Evolutionary conservation across 1,140 invertebrate genomes (phyloP).

Genomic region (Carcinoscorpius rotundicauda): DNA sequence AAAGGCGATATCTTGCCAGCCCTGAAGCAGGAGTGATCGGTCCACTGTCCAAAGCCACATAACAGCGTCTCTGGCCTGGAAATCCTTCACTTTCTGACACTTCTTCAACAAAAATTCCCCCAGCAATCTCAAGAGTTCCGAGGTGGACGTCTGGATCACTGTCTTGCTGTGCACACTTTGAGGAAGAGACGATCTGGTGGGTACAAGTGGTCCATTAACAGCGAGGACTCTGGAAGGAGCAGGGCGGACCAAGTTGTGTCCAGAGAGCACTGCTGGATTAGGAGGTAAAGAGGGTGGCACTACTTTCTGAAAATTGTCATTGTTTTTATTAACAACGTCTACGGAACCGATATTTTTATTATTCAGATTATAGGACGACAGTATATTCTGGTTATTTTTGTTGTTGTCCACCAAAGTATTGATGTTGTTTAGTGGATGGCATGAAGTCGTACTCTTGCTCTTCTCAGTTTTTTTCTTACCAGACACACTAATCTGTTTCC

Average conservation of each 20-base stretch:
- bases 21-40: conserved; percentile 84
- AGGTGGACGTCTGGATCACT: conserved; percentile 95
- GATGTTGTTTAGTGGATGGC: conserved; percentile 61
- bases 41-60: conserved; percentile 97
- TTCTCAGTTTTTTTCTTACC: conserved; percentile 76
- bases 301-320: conserved; percentile 34
- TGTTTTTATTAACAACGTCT: conserved; percentile 31
- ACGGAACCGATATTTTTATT: conserved; percentile 29
- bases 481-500: conserved; percentile 85
- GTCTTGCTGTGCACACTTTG: conserved; percentile 43
- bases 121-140: conserved; percentile 91
- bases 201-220: not conserved
- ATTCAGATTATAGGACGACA: conserved; percentile 43
- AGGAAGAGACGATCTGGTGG: not conserved
- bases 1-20: conserved; percentile 99
- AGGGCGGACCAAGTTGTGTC: conserved; percentile 18
- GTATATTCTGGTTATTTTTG: conserved; percentile 62
- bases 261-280: conserved; percentile 23
- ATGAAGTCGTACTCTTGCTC: conserved; percentile 38
- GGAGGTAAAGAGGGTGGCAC: conserved; percentile 19
- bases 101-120: conserved; percentile 83
- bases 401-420: conserved; percentile 61
- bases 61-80: conserved; percentile 67
- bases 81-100: conserved; percentile 77
- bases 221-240: conserved; percentile 33